phyloP scores from a whole-genome alignment of 2,797 vertebrate genomes.

The Cheirogaleus major region DNA sequence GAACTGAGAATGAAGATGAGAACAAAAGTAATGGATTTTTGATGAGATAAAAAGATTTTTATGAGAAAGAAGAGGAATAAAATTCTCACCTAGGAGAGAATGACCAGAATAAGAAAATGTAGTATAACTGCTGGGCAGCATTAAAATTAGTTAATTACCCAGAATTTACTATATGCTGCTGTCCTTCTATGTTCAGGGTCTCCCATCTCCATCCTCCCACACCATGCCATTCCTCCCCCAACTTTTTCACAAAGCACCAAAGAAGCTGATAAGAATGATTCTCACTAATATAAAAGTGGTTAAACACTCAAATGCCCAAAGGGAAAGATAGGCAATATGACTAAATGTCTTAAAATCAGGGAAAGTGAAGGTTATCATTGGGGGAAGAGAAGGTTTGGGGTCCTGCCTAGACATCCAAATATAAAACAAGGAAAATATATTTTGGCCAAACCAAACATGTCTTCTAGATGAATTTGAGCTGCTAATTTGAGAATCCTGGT shows the following conservation, averaged over 20 bases:
- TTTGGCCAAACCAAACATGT: neutral
- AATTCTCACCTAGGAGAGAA: neutral
- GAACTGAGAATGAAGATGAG: neutral
- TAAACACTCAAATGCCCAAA: neutral
- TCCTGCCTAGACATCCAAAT: neutral
- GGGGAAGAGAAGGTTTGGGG: neutral
- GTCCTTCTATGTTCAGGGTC: neutral
- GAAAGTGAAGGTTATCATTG: neutral
- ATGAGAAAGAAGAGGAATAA: neutral
- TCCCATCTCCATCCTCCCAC: neutral
- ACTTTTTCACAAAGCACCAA: neutral
- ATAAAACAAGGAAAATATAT: conserved; percentile 14
- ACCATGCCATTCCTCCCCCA: neutral
- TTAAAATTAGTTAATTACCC: neutral
- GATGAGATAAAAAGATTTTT: neutral
- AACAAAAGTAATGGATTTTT: neutral
- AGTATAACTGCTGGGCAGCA: neutral
- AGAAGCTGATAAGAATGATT: neutral
- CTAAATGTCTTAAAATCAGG: neutral
- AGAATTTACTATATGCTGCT: neutral
- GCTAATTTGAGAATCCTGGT: neutral
- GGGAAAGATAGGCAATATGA: neutral
- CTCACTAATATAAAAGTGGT: neutral
- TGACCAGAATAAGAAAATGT: neutral
- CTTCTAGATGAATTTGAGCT: neutral